These are phyloP conservation scores for Zenarchopterus dispar DNA, from an alignment of 2,797 vertebrate genomes.

Conservation along the genomic window DNA sequence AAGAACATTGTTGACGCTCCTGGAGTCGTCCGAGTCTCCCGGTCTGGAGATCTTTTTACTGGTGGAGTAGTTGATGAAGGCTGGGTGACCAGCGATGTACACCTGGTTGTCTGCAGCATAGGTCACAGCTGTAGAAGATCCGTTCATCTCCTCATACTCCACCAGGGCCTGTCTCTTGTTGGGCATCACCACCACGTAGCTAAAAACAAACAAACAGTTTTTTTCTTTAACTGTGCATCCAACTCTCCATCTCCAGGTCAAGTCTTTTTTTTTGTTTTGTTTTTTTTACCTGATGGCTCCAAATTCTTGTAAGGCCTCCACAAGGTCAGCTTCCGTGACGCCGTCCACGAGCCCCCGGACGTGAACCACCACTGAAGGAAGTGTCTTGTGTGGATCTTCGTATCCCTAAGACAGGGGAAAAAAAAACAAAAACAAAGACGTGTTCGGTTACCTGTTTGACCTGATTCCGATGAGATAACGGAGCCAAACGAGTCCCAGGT, in stretches of 20 bases:
- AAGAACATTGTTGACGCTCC: conserved; percentile 93
- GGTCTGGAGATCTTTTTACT: conserved; percentile 98
- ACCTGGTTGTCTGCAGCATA: conserved; percentile 96
- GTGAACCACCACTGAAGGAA: conserved; percentile 94
- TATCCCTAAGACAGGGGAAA: conserved; percentile 82
- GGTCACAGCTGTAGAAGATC: conserved; percentile 93
- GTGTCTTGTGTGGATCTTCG: conserved; percentile 94
- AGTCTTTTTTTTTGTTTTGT: background rate
- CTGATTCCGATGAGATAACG: background rate
- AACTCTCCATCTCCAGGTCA: background rate
- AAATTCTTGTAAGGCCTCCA: conserved; percentile 94
- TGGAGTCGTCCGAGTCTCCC: conserved; percentile 90
- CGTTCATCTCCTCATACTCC: conserved; percentile 94
- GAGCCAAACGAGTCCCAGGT: background rate
- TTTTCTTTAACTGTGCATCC: no score
- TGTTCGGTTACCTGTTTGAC: background rate
- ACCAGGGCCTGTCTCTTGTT: conserved; percentile 96
- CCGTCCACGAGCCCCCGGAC: conserved; percentile 93
- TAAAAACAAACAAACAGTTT: conserved; percentile 49
- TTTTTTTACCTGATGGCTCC: conserved; percentile 90
- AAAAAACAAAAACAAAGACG: no score
- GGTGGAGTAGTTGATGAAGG: conserved; percentile 97
- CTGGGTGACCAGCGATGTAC: conserved; percentile 93
- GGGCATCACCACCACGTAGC: conserved; percentile 98
- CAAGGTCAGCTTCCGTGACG: conserved; percentile 92